Evolutionary conservation across 1,140 invertebrate species (phyloP).

Genomic region (Papilio aristodemus): DNA sequence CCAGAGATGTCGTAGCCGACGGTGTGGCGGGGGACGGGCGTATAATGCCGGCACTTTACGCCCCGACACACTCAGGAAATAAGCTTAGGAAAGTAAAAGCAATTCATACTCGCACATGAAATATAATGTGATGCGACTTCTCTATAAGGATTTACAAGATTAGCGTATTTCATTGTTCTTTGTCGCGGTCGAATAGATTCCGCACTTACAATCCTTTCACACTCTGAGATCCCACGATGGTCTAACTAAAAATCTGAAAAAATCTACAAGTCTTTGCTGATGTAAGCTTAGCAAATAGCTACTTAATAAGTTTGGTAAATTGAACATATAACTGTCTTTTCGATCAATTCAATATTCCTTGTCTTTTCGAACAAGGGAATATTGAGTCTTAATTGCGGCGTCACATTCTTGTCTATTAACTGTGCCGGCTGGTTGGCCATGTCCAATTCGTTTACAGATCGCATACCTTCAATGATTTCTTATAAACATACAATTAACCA

Average conservation of each 20-base stretch:
- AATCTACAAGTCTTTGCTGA: too few species aligned
- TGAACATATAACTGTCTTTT: too few species aligned
- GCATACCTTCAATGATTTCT: neutral
- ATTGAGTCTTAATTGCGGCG: neutral
- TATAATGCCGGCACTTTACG: conserved; percentile 76
- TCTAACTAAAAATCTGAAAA: neutral
- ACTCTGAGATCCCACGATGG: conserved; percentile 18
- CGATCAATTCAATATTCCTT: neutral
- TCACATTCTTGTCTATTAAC: conserved; percentile 13
- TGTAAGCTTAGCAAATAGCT: too few species aligned
- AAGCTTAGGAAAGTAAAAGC: conserved; percentile 79
- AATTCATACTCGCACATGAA: conserved; percentile 75
- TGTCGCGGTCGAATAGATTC: conserved; percentile 6
- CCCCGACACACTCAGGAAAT: conserved; percentile 73
- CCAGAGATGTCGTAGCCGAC: conserved; percentile 57
- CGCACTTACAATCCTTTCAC: conserved; percentile 21
- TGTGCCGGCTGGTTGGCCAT: conserved; percentile 11
- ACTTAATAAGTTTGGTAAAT: too few species aligned
- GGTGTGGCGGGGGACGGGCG: conserved; percentile 42
- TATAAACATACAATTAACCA: conserved; percentile 14
- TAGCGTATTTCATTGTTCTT: conserved; percentile 42
- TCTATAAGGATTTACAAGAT: conserved; percentile 73
- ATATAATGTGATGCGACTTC: conserved; percentile 72
- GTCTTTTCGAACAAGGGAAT: neutral
- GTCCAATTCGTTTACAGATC: conserved; percentile 10